Evolutionary conservation across 2,797 vertebrate genomes (phyloP).

Genomic region (Pelodytes ibericus): DNA sequence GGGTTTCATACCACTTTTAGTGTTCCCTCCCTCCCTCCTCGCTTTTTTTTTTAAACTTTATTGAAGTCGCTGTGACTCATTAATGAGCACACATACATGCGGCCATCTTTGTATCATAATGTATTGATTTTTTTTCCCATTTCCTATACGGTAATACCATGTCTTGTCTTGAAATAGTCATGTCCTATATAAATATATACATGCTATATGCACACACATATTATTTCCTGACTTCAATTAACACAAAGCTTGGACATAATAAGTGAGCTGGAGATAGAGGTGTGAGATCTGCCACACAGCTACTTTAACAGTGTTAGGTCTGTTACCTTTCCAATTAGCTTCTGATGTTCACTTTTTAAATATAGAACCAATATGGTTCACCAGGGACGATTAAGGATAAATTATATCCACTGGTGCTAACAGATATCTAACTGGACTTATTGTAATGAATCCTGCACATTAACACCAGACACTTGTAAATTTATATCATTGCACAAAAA

Average conservation of each 20-base stretch:
- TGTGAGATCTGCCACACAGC: slow-evolving; percentile 18
- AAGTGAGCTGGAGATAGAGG: slow-evolving; percentile 20
- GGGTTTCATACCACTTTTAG: no score
- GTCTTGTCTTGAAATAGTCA: no score
- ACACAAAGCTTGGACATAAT: slow-evolving; percentile 10
- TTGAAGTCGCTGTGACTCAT: no score
- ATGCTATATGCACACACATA: neutral
- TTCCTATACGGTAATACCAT: no score
- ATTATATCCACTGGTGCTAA: slow-evolving; percentile 34
- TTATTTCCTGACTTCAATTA: slow-evolving; percentile 18
- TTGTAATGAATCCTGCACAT: slow-evolving; percentile 32
- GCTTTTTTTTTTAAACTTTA: no score
- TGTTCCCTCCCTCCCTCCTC: no score
- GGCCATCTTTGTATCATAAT: no score
- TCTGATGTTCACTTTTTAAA: slow-evolving; percentile 36
- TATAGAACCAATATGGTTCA: slow-evolving; percentile 22
- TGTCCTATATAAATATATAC: no score
- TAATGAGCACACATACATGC: no score
- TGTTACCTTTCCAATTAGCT: slow-evolving; percentile 15
- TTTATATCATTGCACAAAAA: slow-evolving; percentile 9
- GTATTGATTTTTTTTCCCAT: no score
- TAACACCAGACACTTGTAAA: slow-evolving; percentile 29
- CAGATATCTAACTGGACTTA: slow-evolving; percentile 10
- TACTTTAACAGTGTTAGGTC: slow-evolving; percentile 25
- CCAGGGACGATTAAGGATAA: slow-evolving; percentile 9